Evolutionary conservation across 2,113 vertebrate genomes (phyloP).

Genomic region (Forbesichthys agassizii): DNA sequence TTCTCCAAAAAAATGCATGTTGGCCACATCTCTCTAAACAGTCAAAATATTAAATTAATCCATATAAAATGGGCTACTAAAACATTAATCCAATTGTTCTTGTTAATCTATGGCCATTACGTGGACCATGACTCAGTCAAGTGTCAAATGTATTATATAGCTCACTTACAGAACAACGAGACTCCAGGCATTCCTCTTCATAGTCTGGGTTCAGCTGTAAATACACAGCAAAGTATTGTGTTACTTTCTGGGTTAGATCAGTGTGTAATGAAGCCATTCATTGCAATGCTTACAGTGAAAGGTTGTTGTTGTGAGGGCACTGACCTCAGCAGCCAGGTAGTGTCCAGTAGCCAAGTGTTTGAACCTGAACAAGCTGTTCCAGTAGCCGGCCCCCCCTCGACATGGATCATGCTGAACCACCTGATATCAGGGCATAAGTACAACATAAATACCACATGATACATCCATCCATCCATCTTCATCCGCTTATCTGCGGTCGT

Average conservation of each 20-base stretch:
- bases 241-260: too few species aligned
- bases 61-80: too few species aligned
- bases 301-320: slow-evolving; percentile 29
- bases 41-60: too few species aligned
- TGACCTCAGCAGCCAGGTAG: slow-evolving; percentile 96
- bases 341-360: slow-evolving; percentile 97
- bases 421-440: slow-evolving; percentile 48
- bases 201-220: slow-evolving; percentile 96
- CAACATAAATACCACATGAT: slow-evolving; percentile 2
- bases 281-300: too few species aligned
- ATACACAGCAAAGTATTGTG: background rate
- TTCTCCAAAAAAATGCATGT: too few species aligned
- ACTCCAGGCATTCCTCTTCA: slow-evolving; percentile 92
- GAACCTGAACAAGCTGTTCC: slow-evolving; percentile 98
- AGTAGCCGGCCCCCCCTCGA: slow-evolving; percentile 93
- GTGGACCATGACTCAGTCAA: background rate
- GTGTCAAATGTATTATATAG: background rate
- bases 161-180: slow-evolving; percentile 88
- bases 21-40: too few species aligned
- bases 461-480: background rate
- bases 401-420: slow-evolving; percentile 96
- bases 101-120: background rate
- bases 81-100: too few species aligned
- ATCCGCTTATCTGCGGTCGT: too few species aligned
- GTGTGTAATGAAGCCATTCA: too few species aligned